Percentiles rank a stretch among this genome's conserved stretches.
These are phyloP conservation scores for Pseudachorutes palmiensis DNA, from an alignment of 1,140 invertebrate species.

Conservation along the genomic window DNA sequence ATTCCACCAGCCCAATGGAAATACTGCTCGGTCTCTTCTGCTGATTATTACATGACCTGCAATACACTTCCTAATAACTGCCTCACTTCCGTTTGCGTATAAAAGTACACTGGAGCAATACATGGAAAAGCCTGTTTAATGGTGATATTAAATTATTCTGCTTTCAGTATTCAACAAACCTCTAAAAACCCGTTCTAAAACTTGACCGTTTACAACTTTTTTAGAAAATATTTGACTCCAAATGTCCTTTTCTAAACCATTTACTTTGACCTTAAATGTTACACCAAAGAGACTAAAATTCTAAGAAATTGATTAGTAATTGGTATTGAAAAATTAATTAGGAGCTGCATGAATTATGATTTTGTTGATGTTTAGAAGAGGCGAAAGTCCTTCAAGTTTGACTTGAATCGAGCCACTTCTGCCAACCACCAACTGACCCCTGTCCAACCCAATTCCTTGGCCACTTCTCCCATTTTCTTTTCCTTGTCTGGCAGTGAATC, in stretches of 20 bases:
- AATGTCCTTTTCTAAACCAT: no score
- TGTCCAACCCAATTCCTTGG: neutral
- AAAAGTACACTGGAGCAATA: neutral
- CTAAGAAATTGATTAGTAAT: no score
- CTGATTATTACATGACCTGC: neutral
- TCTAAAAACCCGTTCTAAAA: neutral
- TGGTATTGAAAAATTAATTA: no score
- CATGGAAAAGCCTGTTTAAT: neutral
- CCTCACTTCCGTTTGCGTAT: neutral
- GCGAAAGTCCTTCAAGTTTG: neutral
- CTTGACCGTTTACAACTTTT: neutral
- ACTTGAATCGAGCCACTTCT: neutral
- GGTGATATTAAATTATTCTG: neutral
- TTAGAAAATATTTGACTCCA: no score
- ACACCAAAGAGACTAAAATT: no score
- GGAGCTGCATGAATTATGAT: no score
- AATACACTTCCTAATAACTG: neutral
- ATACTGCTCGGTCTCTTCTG: neutral
- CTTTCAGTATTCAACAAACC: neutral
- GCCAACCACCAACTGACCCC: neutral
- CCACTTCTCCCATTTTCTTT: constrained; percentile 9
- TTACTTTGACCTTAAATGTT: no score
- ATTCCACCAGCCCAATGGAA: constrained; percentile 5
- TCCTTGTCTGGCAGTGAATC: constrained; percentile 59
- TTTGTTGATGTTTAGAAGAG: no score